Percentiles rank a stretch among this genome's conserved stretches.
These are phyloP conservation scores for Lepidotrigona ventralis DNA, from an alignment of 1,140 invertebrate species.

Conservation along the genomic window DNA sequence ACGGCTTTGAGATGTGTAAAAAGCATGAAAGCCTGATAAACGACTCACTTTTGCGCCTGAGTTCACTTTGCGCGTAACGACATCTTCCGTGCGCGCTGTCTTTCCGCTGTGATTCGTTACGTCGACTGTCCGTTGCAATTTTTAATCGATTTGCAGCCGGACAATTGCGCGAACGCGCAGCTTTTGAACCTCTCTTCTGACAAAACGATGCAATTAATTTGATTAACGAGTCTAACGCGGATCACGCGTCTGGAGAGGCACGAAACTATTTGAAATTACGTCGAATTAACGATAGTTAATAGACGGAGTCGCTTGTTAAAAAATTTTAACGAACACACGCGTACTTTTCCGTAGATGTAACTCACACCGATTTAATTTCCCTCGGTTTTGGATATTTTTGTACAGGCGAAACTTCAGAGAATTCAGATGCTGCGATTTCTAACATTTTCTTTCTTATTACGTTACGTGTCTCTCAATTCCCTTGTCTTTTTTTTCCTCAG, in stretches of 20 bases:
- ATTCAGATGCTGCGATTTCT: no score
- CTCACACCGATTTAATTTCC: neutral
- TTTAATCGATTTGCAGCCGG: neutral
- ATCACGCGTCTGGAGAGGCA: no score
- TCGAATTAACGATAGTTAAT: constrained; percentile 3
- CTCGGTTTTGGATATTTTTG: neutral
- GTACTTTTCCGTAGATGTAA: no score
- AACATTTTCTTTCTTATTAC: no score
- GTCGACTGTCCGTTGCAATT: constrained; percentile 5
- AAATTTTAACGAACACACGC: neutral
- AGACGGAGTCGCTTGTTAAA: neutral
- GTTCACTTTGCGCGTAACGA: neutral
- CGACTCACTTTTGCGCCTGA: neutral
- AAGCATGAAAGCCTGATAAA: neutral
- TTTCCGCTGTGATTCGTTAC: neutral
- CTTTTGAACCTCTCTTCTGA: neutral
- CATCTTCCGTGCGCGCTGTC: no score
- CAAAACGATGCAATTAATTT: constrained; percentile 14
- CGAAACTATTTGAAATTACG: neutral
- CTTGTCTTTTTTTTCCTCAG: no score
- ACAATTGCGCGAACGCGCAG: neutral
- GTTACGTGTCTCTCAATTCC: no score
- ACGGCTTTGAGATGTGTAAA: neutral
- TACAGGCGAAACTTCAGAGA: no score
- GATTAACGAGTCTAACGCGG: neutral